Conservation (phyloP, 2,797 vertebrate species). For the Neostethus bicornis region DNA sequence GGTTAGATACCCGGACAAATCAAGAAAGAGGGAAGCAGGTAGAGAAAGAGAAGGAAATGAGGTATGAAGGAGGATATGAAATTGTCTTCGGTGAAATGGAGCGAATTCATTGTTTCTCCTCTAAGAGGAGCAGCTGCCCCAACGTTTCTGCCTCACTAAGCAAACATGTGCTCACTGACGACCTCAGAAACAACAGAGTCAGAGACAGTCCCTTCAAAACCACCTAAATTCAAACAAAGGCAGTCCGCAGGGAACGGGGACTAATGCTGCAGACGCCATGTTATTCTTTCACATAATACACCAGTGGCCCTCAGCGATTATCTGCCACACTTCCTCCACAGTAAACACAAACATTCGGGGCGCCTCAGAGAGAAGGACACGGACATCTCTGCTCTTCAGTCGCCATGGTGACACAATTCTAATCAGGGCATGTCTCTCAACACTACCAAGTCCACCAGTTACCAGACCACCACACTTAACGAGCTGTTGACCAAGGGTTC, state of each 20-base stretch:
- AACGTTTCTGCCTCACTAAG: constrained; percentile 49
- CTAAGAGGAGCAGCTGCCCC: constrained; percentile 55
- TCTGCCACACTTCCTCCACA: constrained; percentile 23
- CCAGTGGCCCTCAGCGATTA: constrained; percentile 23
- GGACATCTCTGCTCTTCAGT: too few relatives aligned
- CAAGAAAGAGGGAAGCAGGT: background rate
- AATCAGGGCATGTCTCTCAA: constrained; percentile 8
- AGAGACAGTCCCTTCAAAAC: background rate
- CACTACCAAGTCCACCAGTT: constrained; percentile 10
- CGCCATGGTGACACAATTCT: too few relatives aligned
- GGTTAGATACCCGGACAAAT: background rate
- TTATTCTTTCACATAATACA: constrained; percentile 24
- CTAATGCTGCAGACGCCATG: constrained; percentile 26
- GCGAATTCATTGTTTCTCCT: constrained; percentile 23
- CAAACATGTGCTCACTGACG: background rate
- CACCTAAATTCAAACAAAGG: constrained; percentile 4
- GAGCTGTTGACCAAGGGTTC: too few relatives aligned
- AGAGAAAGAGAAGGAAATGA: background rate
- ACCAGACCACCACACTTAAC: too few relatives aligned
- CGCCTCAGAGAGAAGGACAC: background rate
- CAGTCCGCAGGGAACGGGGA: constrained; percentile 19
- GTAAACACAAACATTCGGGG: constrained; percentile 34
- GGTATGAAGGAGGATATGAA: background rate
- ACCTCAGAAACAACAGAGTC: too few relatives aligned
- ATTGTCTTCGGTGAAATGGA: constrained; percentile 22